Percentiles rank a stretch among this genome's conserved stretches.
Evolutionary conservation across 2,888 invertebrate genomes (phyloP).

Genomic region (Bugula neritina): DNA sequence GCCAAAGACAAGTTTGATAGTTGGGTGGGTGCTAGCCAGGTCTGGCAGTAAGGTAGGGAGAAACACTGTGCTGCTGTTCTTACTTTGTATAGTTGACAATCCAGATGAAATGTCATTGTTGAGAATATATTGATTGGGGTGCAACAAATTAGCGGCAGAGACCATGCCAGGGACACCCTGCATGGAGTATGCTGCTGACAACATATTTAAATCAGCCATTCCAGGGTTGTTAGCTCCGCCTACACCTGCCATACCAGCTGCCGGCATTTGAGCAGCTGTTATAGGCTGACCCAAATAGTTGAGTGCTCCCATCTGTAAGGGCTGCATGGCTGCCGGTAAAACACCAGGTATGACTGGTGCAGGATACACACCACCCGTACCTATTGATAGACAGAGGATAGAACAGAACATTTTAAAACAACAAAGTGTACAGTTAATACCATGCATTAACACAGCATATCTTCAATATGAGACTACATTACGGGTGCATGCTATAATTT

Average conservation of each 20-base stretch:
- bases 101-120: conserved; percentile 2
- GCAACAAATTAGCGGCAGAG: background rate
- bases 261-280: background rate
- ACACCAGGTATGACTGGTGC: conserved; percentile 9
- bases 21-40: too few relatives aligned
- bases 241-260: background rate
- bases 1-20: too few relatives aligned
- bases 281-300: conserved; percentile 26
- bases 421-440: too few relatives aligned
- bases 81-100: conserved; percentile 3
- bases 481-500: too few relatives aligned
- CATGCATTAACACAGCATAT: too few relatives aligned
- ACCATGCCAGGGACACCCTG: background rate
- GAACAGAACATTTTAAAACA: background rate
- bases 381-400: background rate
- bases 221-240: background rate
- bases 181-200: conserved; percentile 18
- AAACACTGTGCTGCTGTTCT: too few relatives aligned
- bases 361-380: conserved; percentile 9
- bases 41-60: too few relatives aligned
- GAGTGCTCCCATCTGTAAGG: conserved; percentile 17
- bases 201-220: background rate
- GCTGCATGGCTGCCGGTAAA: conserved; percentile 3
- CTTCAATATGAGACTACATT: too few relatives aligned
- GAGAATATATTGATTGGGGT: background rate